Base-by-base conservation (phyloP, 2,113 vertebrate species). In the Apodemus sylvaticus region DNA sequence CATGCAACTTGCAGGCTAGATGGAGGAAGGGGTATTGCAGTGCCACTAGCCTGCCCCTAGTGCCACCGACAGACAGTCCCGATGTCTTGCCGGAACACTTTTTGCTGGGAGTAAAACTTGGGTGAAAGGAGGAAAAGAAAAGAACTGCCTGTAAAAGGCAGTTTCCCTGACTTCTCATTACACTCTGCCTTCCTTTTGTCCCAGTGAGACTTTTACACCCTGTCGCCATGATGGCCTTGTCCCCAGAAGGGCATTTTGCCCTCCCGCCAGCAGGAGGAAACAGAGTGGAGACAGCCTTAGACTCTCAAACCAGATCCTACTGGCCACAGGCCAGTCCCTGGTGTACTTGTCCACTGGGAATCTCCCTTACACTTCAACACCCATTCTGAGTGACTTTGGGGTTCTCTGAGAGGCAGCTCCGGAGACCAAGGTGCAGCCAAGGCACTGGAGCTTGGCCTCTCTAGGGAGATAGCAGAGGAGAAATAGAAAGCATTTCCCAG, bases 181-280 rank as follows among this genome's bases (percentile, higher is more conserved):
- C 53, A 86, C 78, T 86, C 94, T 39, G 31, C 89, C 89, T 82
- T 91, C 70, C 78, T 71, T 81, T 82, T 77, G 96, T 60, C 96
- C 86, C 73, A 5, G 34, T 53, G 91, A 93, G 89, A 91, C 90
- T 94, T 96, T 93, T 90, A 94, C 26, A 85, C 96, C 78, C 91
- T 48, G 71, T 70, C 86, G 90, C 97, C 95, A 92, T 82, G 16
- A 90, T 64, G 91, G 89, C 93, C 94, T 86, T 31, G 92, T 96
- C 93, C 90, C 92, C 90, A 95, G 88, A 70, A 95, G 96, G 96
- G 97, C 97, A 94, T 68, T 97, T 89, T 95, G 93, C 96, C 97
- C 91, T 96, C 86, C 90, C 77, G 68, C 97, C 97, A 97, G 96
- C 95, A 97, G 97, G 97, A 97, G 95, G 97, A 95, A 97, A 98